Evolutionary conservation across 2,797 vertebrate genomes (phyloP), one percentile per base, ranked within the genome.

Genomic region (Apodemus agrarius): DNA sequence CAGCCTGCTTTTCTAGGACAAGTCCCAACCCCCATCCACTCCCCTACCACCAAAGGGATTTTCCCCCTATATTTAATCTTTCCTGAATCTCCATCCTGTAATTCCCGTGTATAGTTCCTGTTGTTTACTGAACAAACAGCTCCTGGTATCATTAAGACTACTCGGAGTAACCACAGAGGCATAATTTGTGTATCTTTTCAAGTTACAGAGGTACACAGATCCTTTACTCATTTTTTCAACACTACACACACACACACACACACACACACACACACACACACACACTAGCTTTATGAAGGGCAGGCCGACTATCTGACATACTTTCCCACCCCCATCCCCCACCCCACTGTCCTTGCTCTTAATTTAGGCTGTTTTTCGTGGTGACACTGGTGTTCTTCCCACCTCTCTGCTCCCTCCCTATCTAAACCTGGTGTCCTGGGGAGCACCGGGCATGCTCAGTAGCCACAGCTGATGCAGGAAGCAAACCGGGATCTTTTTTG

Each of bases 381-480:
- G 72, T 67, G 89, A 94, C 83, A 91, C 83, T 72, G 46, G 54
- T 63, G 63, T 96, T 96, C 87, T 96, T 93, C 94, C 72, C 89
- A 87, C 91, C 63, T 94, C 86, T 84, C 89, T 76, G 76, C 86
- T 96, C 95, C 93, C 89, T 97, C 95, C 89, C 94, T 75, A 40
- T n/a, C 59, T 72, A 94, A 97, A 96, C 69, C 96, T 67, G 91
- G 72, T 24, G 16, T 95, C 97, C 91, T 80, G 29, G 76, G 86
- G 89, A 96, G 72, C 96, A 96, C 95, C 94, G 95, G 83, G 98
- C 98, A 98, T 98, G 98, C 98, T 97, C 97, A 91, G 92, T 96
- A 87, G 63, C 61, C 93, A 97, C 95, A 89, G 90, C 59, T 84
- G 52, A 95, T 95, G 92, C 13, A 31, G 65, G 95, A 97, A 91